Conservation (phyloP, 1,140 invertebrate genomes). For the Tetramorium alpestre region DNA sequence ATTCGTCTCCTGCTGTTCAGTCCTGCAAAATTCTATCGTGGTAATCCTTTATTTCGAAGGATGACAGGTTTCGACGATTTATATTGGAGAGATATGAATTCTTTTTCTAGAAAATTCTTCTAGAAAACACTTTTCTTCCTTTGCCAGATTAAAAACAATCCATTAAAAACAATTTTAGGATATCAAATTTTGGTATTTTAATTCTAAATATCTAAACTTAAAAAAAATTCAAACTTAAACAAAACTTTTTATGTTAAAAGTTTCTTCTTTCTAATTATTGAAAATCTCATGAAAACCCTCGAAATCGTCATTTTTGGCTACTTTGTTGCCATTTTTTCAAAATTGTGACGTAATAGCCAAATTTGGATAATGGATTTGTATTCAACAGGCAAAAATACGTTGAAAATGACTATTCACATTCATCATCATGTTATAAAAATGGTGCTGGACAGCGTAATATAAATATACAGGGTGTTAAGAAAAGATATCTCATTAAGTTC, state of each 20-base stretch:
- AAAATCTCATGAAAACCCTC: too few species aligned
- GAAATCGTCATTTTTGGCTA: too few species aligned
- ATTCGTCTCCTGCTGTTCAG: slow-evolving; percentile 88
- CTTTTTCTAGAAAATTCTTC: slow-evolving; percentile 77
- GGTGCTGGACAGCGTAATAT: too few species aligned
- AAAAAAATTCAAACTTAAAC: not conserved
- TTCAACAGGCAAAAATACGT: too few species aligned
- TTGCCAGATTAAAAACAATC: slow-evolving; percentile 87
- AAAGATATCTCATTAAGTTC: too few species aligned
- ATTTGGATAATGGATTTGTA: too few species aligned
- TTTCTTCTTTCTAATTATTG: not conserved
- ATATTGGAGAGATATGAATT: slow-evolving; percentile 96
- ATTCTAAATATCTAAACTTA: not conserved
- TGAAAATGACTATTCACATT: too few species aligned
- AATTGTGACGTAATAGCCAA: too few species aligned
- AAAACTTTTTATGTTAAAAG: not conserved
- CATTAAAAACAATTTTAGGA: not conserved
- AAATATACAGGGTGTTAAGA: too few species aligned
- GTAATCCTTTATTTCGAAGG: slow-evolving; percentile 90
- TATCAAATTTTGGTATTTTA: slow-evolving; percentile 3
- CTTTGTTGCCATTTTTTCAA: too few species aligned
- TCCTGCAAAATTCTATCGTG: slow-evolving; percentile 91
- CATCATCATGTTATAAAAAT: too few species aligned
- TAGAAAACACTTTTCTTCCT: slow-evolving; percentile 94
- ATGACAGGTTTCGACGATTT: slow-evolving; percentile 93